A percentile compares a stretch with the other conserved stretches of the same genome.
Evolutionary conservation across 2,113 vertebrate species (phyloP).

Genomic region (Sphyrna mokarran): DNA sequence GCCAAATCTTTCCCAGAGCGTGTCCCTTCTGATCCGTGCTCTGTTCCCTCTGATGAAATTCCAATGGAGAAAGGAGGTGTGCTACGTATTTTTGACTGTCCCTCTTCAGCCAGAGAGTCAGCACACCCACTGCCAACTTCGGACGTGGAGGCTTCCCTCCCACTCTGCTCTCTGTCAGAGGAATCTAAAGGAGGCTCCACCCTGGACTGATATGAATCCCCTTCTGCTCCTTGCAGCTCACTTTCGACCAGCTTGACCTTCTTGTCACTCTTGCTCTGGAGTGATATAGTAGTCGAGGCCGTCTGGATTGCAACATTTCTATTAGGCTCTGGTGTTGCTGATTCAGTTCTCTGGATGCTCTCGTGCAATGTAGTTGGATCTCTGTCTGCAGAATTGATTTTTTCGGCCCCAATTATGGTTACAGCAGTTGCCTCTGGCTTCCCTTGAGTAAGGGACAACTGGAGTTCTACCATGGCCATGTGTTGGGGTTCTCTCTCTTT

Average conservation of each 20-base stretch:
- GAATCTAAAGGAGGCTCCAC: constrained; percentile 74
- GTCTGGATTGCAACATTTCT: constrained; percentile 45
- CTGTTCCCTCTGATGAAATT: constrained; percentile 70
- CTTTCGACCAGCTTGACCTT: constrained; percentile 47
- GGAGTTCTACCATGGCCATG: constrained; percentile 69
- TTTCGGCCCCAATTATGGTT: constrained; percentile 56
- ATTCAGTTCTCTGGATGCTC: constrained; percentile 40
- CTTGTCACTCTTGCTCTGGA: constrained; percentile 52
- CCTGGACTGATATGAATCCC: constrained; percentile 50
- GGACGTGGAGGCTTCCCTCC: constrained; percentile 49
- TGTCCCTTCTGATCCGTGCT: constrained; percentile 65
- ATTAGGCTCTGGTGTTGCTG: constrained; percentile 39
- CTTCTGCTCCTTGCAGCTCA: constrained; percentile 52
- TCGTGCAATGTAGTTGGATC: constrained; percentile 41
- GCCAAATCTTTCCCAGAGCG: constrained; percentile 67
- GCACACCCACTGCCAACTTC: constrained; percentile 61
- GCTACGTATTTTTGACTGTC: constrained; percentile 65
- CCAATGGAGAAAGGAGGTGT: constrained; percentile 75
- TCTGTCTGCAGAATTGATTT: constrained; percentile 43
- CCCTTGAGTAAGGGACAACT: constrained; percentile 69
- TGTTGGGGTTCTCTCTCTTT: constrained; percentile 48
- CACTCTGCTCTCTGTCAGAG: constrained; percentile 56
- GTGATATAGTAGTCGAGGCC: constrained; percentile 50
- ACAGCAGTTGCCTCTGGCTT: constrained; percentile 48
- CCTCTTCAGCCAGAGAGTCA: constrained; percentile 76